Evolutionary conservation across 2,888 invertebrate genomes (phyloP).

Genomic region (Drosophila algonquin): DNA sequence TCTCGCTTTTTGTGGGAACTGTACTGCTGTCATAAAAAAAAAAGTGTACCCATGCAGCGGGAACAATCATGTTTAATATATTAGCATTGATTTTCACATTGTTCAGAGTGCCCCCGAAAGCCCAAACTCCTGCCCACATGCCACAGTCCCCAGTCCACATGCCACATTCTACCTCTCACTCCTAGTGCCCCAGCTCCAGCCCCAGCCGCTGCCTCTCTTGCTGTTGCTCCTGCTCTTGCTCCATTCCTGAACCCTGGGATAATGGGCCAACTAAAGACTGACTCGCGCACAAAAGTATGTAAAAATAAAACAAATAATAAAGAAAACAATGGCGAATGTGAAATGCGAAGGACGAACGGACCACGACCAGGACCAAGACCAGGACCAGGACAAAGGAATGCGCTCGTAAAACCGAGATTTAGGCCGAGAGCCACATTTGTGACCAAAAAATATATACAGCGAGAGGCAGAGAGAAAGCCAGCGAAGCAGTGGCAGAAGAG

Average conservation of each 20-base stretch:
- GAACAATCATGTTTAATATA: constrained; percentile 40
- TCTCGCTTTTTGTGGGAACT: constrained; percentile 2
- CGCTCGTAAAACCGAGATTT: constrained; percentile 79
- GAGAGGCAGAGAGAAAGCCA: constrained; percentile 10
- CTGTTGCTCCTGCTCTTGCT: too few species aligned
- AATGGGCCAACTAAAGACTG: constrained; percentile 73
- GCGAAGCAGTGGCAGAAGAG: constrained; percentile 8
- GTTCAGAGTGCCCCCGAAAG: neutral
- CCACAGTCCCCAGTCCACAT: constrained; percentile 1
- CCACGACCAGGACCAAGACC: constrained; percentile 19
- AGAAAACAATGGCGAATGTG: constrained; percentile 66
- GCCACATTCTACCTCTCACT: constrained; percentile 14
- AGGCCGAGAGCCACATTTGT: constrained; percentile 78
- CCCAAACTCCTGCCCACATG: too few species aligned
- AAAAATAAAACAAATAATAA: constrained; percentile 79
- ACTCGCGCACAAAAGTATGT: constrained; percentile 58
- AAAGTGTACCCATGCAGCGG: constrained; percentile 4
- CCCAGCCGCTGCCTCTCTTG: too few species aligned
- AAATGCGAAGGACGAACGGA: neutral
- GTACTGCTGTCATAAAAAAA: constrained; percentile 24
- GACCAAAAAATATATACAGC: constrained; percentile 63
- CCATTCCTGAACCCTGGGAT: constrained; percentile 27
- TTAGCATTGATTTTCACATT: constrained; percentile 50
- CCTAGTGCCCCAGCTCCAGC: neutral
- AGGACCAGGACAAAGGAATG: constrained; percentile 60